Conservation (phyloP, 2,113 vertebrate species). For the Pomatorhinus ruficollis region DNA sequence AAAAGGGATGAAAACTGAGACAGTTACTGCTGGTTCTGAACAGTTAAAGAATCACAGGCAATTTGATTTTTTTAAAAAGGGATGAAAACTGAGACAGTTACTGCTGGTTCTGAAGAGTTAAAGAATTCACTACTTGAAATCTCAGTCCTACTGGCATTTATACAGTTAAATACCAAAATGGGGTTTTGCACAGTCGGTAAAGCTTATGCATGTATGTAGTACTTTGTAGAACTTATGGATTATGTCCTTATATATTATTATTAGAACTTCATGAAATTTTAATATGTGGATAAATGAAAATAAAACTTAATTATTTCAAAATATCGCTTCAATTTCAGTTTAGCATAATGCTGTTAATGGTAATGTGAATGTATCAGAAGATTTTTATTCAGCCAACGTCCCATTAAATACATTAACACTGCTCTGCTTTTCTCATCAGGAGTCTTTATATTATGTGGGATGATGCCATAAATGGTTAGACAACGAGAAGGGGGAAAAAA, state of each 20-base stretch:
- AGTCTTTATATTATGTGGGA: background rate
- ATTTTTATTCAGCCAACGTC: conserved; percentile 26
- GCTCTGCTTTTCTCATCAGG: conserved; percentile 10
- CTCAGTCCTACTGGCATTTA: background rate
- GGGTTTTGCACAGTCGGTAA: background rate
- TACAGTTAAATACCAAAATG: background rate
- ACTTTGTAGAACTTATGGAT: background rate
- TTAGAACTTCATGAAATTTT: conserved; percentile 30
- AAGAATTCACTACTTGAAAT: background rate
- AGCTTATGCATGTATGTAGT: background rate
- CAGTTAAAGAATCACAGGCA: background rate
- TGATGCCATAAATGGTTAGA: conserved; percentile 15
- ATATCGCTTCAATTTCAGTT: conserved; percentile 10
- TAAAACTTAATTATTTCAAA: conserved; percentile 56
- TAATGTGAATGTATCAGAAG: background rate
- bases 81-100: background rate
- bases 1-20: background rate
- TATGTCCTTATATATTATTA: background rate
- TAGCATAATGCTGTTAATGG: background rate
- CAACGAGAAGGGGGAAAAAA: background rate
- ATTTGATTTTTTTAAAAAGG: background rate
- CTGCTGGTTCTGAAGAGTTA: background rate
- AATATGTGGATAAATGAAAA: conserved; percentile 37
- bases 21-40: background rate
- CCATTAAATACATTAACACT: conserved; percentile 28